phyloP scores from a whole-genome alignment of 92 coral and sea anemone species.

The Parazoanthus darwini region DNA sequence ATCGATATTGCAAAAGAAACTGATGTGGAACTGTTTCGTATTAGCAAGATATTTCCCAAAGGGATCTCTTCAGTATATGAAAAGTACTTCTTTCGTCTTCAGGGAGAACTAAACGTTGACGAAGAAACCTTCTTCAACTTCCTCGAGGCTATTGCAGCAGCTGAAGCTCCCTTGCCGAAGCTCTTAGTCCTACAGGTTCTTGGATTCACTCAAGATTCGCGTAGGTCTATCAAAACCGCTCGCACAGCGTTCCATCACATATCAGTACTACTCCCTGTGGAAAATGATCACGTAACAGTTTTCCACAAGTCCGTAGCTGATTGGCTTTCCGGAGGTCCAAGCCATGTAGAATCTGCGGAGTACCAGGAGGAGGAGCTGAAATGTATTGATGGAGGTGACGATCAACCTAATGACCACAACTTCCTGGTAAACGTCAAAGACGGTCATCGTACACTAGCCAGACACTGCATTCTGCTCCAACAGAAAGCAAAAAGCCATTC shows the following conservation, averaged over 20 bases:
- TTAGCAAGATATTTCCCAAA: slow-evolving; percentile 3
- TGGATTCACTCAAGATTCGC: slow-evolving; percentile 10
- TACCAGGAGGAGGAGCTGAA: not conserved
- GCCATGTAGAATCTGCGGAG: no score
- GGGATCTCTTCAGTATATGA: slow-evolving; percentile 45
- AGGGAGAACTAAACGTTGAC: not conserved
- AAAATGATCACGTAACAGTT: not conserved
- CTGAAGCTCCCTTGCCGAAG: not conserved
- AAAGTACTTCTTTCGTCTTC: slow-evolving; percentile 39
- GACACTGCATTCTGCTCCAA: slow-evolving; percentile 7
- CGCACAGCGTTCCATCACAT: not conserved
- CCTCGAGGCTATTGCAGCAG: not conserved
- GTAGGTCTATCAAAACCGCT: not conserved
- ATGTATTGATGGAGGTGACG: no score
- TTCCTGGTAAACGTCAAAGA: slow-evolving; percentile 28
- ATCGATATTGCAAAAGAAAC: not conserved
- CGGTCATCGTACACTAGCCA: slow-evolving; percentile 11
- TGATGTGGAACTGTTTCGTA: not conserved
- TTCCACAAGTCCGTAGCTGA: slow-evolving; percentile 13
- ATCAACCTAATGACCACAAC: slow-evolving; percentile 11
- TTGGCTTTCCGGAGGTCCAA: slow-evolving; percentile 2
- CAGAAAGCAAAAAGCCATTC: not conserved
- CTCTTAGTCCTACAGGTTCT: slow-evolving; percentile 4
- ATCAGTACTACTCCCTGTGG: slow-evolving; percentile 12
- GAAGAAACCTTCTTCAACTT: slow-evolving; percentile 20